Evolutionary conservation across 2,797 vertebrate genomes (phyloP).

Genomic region (Gymnopithys bicolor): DNA sequence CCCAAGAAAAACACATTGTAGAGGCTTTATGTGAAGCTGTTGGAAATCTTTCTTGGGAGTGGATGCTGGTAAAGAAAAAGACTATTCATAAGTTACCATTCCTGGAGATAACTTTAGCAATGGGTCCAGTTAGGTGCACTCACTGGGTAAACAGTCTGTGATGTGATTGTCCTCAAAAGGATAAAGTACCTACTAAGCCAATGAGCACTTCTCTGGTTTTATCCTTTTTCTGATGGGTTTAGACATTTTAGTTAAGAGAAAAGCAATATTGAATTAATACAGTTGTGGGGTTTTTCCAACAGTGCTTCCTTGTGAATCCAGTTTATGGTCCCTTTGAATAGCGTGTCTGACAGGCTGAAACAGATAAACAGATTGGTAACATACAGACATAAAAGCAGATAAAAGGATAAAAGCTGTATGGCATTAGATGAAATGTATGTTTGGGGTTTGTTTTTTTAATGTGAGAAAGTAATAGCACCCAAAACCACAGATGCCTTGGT

Average conservation of each 20-base stretch:
- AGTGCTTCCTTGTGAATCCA: background rate
- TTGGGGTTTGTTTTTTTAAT: too few species aligned
- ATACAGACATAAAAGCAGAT: too few species aligned
- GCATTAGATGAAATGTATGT: background rate
- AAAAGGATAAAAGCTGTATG: background rate
- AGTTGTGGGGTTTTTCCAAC: background rate
- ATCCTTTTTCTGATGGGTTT: background rate
- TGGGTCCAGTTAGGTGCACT: background rate
- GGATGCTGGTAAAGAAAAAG: background rate
- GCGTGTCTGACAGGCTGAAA: background rate
- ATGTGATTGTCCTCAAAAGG: background rate
- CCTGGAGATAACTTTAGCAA: accelerated
- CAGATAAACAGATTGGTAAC: background rate
- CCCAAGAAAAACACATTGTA: background rate
- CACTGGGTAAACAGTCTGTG: background rate
- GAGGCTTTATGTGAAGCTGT: background rate
- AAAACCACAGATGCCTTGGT: background rate
- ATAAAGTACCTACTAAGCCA: background rate
- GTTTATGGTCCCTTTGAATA: background rate
- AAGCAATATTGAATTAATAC: background rate
- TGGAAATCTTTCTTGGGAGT: background rate
- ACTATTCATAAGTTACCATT: accelerated
- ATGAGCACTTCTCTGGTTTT: background rate
- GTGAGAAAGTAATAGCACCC: background rate
- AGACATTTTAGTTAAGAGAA: background rate